Evolutionary conservation across 2,888 invertebrate genomes (phyloP), one percentile per base, ranked within the genome.

Genomic region (Andrena chrysosceles): DNA sequence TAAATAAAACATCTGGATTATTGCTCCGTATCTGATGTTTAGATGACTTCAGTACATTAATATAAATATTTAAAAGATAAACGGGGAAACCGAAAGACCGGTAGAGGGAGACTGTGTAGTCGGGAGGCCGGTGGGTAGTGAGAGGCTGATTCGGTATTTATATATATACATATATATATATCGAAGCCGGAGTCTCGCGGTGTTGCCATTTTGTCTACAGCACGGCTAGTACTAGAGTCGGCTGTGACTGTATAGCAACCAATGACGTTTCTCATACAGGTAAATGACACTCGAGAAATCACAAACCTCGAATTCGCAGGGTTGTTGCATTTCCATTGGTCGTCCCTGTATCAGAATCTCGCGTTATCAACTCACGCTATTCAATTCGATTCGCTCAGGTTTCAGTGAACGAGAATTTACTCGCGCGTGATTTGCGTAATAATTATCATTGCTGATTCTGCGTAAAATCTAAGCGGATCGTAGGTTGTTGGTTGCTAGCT

Each of bases 311-410:
- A 29, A 69, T 48, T 13, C 20, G 8, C 5, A 2, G 33, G 26
- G 33, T 68, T 42, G 20, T 54, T 54, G 13, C 0, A 5, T 69
- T 70, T 42, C 63, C 56, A 79, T 78, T 79, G 78, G 69, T 49
- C 23, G 20, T 49, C 35, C 6, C n/a, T 16, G 2, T 20, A 31
- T 16, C 23, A 23, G 6, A 8, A 13, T 16, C 8, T 10, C 7
- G 20, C 20, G 2, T 20, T 2, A 20, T 29, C 0, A 49, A 62
- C 49, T 10, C 8, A 10, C 10, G 8, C 10, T 20, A 48, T n/a
- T 20, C 4, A 8, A 29, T 77, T 59, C 13, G 16, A 59, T 56
- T 54, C 20, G 2, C n/a, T n/a, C 10, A 23, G 0, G 16, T 48
- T 20, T 0, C 0, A 6, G 6, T 13, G 8, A 13, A 71, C 5